These are phyloP conservation scores for Parauchenoglanis ngamensis DNA, from an alignment of 2,797 vertebrate genomes.

Conservation along the genomic window DNA sequence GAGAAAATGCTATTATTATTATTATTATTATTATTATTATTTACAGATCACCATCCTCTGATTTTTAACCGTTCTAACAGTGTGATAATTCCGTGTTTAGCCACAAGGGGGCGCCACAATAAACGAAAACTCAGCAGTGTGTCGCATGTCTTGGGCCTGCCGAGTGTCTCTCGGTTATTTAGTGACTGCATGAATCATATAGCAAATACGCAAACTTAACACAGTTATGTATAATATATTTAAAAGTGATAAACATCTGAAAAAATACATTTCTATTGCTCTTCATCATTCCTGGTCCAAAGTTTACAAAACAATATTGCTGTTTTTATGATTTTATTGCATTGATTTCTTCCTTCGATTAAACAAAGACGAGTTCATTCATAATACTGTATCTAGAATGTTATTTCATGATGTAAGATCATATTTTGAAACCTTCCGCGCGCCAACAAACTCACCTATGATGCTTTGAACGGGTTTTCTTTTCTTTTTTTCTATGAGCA, in stretches of 20 bases:
- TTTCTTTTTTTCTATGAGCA: background rate
- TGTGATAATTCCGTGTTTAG: constrained; percentile 4
- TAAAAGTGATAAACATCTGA: background rate
- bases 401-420: background rate
- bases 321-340: background rate
- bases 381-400: too few relatives aligned
- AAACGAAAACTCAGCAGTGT: constrained; percentile 48
- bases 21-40: background rate
- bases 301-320: too few relatives aligned
- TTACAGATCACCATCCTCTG: background rate
- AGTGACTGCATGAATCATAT: background rate
- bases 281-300: background rate
- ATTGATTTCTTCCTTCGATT: background rate
- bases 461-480: background rate
- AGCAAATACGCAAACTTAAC: background rate
- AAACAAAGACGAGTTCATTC: background rate
- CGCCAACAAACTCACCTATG: background rate
- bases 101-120: constrained; percentile 71
- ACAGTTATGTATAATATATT: background rate
- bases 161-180: background rate
- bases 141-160: background rate
- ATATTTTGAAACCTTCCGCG: background rate
- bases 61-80: background rate
- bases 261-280: background rate
- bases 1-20: background rate